Conservation (phyloP, 1,140 invertebrate genomes). For the Zaprionus ornatus region DNA sequence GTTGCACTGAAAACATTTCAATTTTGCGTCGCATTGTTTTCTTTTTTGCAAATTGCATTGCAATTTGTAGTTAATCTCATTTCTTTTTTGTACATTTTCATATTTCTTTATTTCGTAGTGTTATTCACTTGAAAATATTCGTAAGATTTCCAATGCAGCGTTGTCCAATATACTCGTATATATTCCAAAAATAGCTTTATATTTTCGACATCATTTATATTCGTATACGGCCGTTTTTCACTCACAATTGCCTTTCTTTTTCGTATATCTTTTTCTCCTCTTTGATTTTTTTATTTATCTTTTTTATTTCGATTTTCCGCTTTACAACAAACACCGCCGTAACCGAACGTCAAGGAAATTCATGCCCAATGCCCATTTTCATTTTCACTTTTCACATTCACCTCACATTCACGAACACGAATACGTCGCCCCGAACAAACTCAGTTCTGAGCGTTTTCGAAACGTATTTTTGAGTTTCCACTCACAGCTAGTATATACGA, state of each 20-base stretch:
- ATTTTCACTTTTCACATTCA: constrained; percentile 74
- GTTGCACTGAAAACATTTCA: constrained; percentile 63
- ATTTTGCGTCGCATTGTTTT: constrained; percentile 54
- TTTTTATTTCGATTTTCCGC: constrained; percentile 58
- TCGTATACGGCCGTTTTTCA: constrained; percentile 56
- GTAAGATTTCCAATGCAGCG: constrained; percentile 63
- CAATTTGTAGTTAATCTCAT: constrained; percentile 7
- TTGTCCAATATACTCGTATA: constrained; percentile 53
- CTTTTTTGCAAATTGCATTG: constrained; percentile 4
- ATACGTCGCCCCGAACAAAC: constrained; percentile 2
- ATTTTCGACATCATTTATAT: constrained; percentile 77
- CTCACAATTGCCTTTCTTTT: constrained; percentile 74
- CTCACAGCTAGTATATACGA: constrained; percentile 10
- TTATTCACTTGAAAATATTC: constrained; percentile 40
- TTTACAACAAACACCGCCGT: constrained; percentile 53
- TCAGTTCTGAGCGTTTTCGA: constrained; percentile 39
- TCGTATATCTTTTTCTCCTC: constrained; percentile 37
- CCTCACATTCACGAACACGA: constrained; percentile 4
- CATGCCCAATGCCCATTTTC: constrained; percentile 71
- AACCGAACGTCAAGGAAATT: constrained; percentile 64
- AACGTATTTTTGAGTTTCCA: constrained; percentile 37
- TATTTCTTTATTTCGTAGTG: constrained; percentile 11
- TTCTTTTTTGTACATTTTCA: not conserved
- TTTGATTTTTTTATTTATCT: constrained; percentile 22
- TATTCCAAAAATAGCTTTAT: constrained; percentile 78